Evolutionary conservation across 1,140 invertebrate species (phyloP), one percentile per base, ranked within the genome.

Genomic region (Drosophila arawakana): DNA sequence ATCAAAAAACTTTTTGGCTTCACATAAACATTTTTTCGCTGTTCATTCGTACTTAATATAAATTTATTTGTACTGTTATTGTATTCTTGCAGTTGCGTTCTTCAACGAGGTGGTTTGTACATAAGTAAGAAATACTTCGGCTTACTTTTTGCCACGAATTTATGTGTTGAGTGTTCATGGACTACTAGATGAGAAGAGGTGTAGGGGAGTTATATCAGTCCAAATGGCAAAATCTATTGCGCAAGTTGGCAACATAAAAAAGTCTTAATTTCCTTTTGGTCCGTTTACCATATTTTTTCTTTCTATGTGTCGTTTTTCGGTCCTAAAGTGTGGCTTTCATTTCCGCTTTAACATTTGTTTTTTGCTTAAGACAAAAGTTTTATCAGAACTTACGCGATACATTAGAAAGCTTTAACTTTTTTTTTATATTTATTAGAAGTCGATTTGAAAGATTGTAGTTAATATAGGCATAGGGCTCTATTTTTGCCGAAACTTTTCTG

Each of bases 31-130:
- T 84, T 83, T 80, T 78, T 62, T 43, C 25, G 58, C 43, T 73
- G 68, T 75, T 85, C 81, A 79, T 85, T 85, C 81, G 82, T 81
- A 83, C 86, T 86, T 85, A 85, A 85, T 85, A 81, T 71, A 86
- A 86, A 85, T 85, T 85, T 85, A 85, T 85, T 85, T 78, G 73
- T 50, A 43, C 43, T 43, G 59, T 59, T 61, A 10, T 60, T 65
- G 61, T 47, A 15, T 44, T 65, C 5, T 44, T 61, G 34, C 50
- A 60, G 35, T 69, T 49, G 7, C 13, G 47, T 46, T 52, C 50
- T 61, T 7, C 37, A 34, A 11, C n/a, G 43, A 55, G 25, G 43
- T 39, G 61, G 34, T 21, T 49, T 52, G 44, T 8, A 15, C 15
- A 15, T 15, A 35, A 60, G 67, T 63, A 62, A 46, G 57, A 75